These are phyloP conservation scores for Nebria ingens DNA, from an alignment of 1,140 invertebrate genomes.

Conservation along the genomic window DNA sequence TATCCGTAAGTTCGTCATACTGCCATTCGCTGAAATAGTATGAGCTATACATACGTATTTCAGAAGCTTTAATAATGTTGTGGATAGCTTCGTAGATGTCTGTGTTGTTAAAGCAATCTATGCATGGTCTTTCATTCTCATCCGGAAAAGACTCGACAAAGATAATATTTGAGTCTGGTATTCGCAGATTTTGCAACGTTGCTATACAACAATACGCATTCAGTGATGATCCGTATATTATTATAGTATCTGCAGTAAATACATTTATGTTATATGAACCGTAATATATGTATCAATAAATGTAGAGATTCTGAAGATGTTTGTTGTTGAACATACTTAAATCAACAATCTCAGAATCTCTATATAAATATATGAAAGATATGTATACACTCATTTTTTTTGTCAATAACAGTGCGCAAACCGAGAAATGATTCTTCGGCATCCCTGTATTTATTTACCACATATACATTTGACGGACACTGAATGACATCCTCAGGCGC, in stretches of 20 bases:
- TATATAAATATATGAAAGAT: slow-evolving; percentile 14
- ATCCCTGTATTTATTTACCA: slow-evolving; percentile 44
- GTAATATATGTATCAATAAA: too few species aligned
- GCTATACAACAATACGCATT: slow-evolving; percentile 48
- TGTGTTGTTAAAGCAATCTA: slow-evolving; percentile 27
- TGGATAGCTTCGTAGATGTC: slow-evolving; percentile 21
- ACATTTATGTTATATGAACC: too few species aligned
- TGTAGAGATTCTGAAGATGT: too few species aligned
- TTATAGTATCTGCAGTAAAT: slow-evolving; percentile 35
- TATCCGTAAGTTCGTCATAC: slow-evolving; percentile 15
- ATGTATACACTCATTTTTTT: slow-evolving; percentile 19
- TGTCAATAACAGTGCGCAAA: slow-evolving; percentile 36
- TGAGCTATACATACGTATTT: slow-evolving; percentile 24
- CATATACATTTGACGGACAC: slow-evolving; percentile 44
- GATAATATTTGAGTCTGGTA: slow-evolving; percentile 37
- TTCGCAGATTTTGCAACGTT: slow-evolving; percentile 42
- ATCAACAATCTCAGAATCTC: background rate
- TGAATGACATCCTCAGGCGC: slow-evolving; percentile 29
- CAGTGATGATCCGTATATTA: slow-evolving; percentile 50
- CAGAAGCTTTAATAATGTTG: slow-evolving; percentile 24
- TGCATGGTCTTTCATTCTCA: slow-evolving; percentile 15
- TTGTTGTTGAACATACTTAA: too few species aligned
- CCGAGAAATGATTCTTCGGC: slow-evolving; percentile 33
- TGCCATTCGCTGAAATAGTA: slow-evolving; percentile 22
- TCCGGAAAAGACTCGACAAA: slow-evolving; percentile 44